Evolutionary conservation across 2,797 vertebrate genomes (phyloP), one percentile per base, ranked within the genome.

Genomic region (Pangasius krempfi): DNA sequence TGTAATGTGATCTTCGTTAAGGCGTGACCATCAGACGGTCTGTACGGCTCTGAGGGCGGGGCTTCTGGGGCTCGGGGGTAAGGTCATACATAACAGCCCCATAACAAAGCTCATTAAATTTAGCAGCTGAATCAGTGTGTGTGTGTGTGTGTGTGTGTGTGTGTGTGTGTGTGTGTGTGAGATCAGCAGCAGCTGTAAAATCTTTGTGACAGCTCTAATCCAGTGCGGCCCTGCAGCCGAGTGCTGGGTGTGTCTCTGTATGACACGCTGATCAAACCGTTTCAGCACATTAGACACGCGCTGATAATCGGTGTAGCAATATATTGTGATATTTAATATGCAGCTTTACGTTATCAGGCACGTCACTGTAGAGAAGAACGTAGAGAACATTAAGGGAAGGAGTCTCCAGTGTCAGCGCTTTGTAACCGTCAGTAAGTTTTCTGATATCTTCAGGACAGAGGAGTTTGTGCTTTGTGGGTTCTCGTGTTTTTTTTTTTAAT

Each of bases 151-250:
- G 72, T 70, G 64, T 76, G 40, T 75, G 72, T 75, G 68, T 72
- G 72, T 73, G 72, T 73, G 70, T n/a, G 73, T 14, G 27, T 50
- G 13, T n/a, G 72, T 12, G 72, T 0, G 47, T 3, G 50, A 79
- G n/a, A 81, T 86, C 78, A 68, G 25, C 88, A 86, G 50, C 56
- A 82, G 20, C 90, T 40, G 78, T 92, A 92, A 94, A 94, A 93
- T 92, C 68, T 91, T 93, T 92, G 90, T 89, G 92, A 95, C 90
- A 92, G 93, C 85, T 93, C 87, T 92, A 89, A 93, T 93, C 91
- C 92, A 89, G 89, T 33, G 87, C 86, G 56, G 87, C 18, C 73
- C 90, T 89, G 82, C 66, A 75, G 86, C 91, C 8, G 66, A 75
- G 44, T 37, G 44, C 84, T 86, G 86, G 87, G 91, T 4, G 54